These are phyloP conservation scores for Rhorus exstirpatorius DNA, from an alignment of 2,888 invertebrate species.

Conservation along the genomic window DNA sequence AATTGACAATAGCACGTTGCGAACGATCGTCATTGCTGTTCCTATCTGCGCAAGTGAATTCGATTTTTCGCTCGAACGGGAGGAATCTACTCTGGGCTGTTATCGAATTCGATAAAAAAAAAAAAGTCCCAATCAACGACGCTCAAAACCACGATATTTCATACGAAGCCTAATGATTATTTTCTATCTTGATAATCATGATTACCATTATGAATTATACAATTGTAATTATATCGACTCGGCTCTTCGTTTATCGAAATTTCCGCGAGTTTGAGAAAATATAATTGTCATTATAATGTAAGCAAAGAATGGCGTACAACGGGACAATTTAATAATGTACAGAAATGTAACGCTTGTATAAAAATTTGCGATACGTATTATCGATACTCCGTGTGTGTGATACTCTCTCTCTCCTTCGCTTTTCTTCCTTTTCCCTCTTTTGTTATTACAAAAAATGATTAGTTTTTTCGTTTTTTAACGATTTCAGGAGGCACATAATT, in stretches of 20 bases:
- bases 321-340: conserved; percentile 70
- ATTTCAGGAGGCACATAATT: conserved; percentile 92
- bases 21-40: conserved; percentile 56
- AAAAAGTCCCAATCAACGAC: conserved; percentile 58
- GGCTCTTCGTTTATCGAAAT: conserved; percentile 47
- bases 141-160: conserved; percentile 76
- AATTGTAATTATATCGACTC: conserved; percentile 47
- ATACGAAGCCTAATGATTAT: conserved; percentile 77
- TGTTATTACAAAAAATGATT: conserved; percentile 4
- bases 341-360: conserved; percentile 74
- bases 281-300: conserved; percentile 48
- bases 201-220: too few relatives aligned
- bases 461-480: conserved; percentile 41
- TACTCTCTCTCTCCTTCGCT: neutral
- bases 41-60: conserved; percentile 35
- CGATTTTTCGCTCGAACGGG: conserved; percentile 14
- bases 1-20: conserved; percentile 60
- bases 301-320: conserved; percentile 44
- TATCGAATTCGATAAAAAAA: conserved; percentile 23
- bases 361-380: conserved; percentile 68
- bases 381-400: conserved; percentile 35
- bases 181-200: too few relatives aligned
- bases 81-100: neutral
- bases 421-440: neutral
- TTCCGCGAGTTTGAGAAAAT: conserved; percentile 39